phyloP scores from a whole-genome alignment of 2,888 invertebrate genomes.

The Tanaodytes sp. region DNA sequence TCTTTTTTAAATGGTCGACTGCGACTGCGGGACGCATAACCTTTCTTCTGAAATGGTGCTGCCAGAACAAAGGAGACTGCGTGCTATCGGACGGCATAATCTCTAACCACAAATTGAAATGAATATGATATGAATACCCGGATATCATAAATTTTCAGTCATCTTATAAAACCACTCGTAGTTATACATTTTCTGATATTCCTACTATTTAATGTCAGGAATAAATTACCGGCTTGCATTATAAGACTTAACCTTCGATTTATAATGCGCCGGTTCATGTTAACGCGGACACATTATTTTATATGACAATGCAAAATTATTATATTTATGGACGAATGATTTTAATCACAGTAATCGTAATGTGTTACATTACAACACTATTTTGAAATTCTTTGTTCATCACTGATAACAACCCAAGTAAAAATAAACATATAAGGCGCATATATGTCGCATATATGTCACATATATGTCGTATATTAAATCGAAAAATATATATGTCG shows the following conservation, averaged over 20 bases:
- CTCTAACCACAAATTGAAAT: slow-evolving; percentile 28
- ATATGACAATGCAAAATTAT: slow-evolving; percentile 18
- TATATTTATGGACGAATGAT: too few species aligned
- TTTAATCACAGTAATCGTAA: too few species aligned
- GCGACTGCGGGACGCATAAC: neutral
- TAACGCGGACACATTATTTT: neutral
- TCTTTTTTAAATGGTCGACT: neutral
- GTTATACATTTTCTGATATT: slow-evolving; percentile 25
- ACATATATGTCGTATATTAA: too few species aligned
- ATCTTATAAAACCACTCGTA: slow-evolving; percentile 29
- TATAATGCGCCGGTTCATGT: slow-evolving; percentile 11
- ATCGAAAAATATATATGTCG: too few species aligned
- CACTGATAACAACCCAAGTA: too few species aligned
- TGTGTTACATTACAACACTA: too few species aligned
- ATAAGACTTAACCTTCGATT: slow-evolving; percentile 23
- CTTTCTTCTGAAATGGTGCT: too few species aligned
- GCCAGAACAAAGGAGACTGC: too few species aligned
- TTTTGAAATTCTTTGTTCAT: too few species aligned
- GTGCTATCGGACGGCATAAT: slow-evolving; percentile 8
- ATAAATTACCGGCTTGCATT: slow-evolving; percentile 21
- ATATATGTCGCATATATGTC: too few species aligned
- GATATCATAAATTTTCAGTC: slow-evolving; percentile 31
- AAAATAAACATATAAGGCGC: too few species aligned
- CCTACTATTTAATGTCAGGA: slow-evolving; percentile 23
- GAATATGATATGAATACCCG: slow-evolving; percentile 35